Conservation (phyloP, 1,140 invertebrate species). For the Temnothorax curvispinosus region DNA sequence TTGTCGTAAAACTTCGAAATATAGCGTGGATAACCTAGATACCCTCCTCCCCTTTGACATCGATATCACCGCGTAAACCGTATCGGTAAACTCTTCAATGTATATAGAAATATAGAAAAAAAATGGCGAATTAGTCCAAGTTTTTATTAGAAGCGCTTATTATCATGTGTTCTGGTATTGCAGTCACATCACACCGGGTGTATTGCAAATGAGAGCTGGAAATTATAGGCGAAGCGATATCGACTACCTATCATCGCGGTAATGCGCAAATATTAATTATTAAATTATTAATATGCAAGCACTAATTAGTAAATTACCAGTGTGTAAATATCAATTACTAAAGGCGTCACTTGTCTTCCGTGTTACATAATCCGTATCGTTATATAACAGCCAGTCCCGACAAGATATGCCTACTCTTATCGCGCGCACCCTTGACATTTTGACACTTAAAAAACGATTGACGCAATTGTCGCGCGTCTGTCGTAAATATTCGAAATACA, state of each 20-base stretch:
- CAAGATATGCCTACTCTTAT: not conserved
- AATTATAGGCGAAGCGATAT: slow-evolving; percentile 31
- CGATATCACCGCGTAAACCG: not conserved
- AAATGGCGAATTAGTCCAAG: not conserved
- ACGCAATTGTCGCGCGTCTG: not conserved
- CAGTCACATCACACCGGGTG: not conserved
- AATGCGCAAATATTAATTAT: slow-evolving; percentile 56
- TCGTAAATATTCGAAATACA: not conserved
- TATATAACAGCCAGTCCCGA: not conserved
- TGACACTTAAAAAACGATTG: not conserved
- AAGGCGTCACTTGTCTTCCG: slow-evolving; percentile 18
- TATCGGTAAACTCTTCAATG: not conserved
- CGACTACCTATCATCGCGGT: slow-evolving; percentile 46
- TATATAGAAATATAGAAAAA: not conserved
- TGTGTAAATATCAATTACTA: slow-evolving; percentile 51
- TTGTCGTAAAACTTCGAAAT: slow-evolving; percentile 1
- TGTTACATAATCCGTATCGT: not conserved
- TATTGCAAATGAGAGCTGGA: slow-evolving; percentile 1
- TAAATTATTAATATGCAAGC: slow-evolving; percentile 35
- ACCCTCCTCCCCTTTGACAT: not conserved
- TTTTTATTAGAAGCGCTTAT: not conserved
- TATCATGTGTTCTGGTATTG: not conserved
- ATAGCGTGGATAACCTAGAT: not conserved
- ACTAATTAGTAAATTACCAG: slow-evolving; percentile 52
- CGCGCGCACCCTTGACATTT: not conserved